Evolutionary conservation across 1,140 invertebrate genomes (phyloP), one percentile per base, ranked within the genome.

Genomic region (Condylostylus longicornis): DNA sequence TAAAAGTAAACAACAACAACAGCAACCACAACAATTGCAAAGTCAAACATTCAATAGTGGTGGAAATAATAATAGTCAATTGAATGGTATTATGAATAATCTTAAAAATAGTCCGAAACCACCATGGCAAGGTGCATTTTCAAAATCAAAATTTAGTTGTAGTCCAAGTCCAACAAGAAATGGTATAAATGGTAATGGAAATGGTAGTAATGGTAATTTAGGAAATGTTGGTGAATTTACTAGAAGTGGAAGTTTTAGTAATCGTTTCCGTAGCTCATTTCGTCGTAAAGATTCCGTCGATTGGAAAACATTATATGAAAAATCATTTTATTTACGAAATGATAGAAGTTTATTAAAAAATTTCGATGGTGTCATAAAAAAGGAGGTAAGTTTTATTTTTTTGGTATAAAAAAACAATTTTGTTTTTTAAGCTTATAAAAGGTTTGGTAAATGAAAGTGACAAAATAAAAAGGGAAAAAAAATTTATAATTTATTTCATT

Each of bases 11-110:
- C 34, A 23, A 25, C 32, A 17, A 34, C 33, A 19, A 17, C 23
- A 18, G 39, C 44, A 49, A 54, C 17, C 47, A 47, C 40, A 9
- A 19, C 12, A 27, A 27, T 14, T 36, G 22, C 13, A n/a, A 36
- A 27, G n/a, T 12, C 30, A n/a, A 31, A 8, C 14, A 6, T 6
- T 6, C 10, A 6, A 14, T 12, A 7, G 29, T 31, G 13, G 6
- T 31, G 6, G 29, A 8, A 31, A 14, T 15, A 31, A 14, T 14
- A 31, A 31, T 8, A 8, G 14, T 8, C 8, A 6, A 3, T 27
- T 27, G 25, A 27, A 13, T 27, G 10, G 6, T 30, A 10, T 32
- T 8, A 17, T 10, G 4, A 18, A 15, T 17, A 15, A 8, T 7
- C 7, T 25, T 25, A 31, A 31, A 6, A 13, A 2, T 2, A 15